Percentiles rank a stretch among this genome's conserved stretches.
Conservation (phyloP, 37 sponge, comb jelly and placozoan genomes). For the Amphimedon queenslandica region DNA sequence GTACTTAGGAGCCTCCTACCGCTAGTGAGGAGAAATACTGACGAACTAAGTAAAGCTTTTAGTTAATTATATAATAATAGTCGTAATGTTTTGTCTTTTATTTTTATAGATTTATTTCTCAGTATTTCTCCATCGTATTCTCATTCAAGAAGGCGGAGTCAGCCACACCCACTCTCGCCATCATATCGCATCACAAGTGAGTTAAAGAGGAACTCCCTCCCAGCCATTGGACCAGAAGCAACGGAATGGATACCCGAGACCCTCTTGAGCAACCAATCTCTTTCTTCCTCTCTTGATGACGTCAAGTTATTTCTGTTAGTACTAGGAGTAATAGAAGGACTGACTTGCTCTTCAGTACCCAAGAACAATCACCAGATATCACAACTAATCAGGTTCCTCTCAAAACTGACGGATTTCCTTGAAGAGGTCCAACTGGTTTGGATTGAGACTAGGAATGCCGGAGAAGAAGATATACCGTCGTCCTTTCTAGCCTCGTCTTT, state of each 20-base stretch:
- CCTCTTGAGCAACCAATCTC: neutral
- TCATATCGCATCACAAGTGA: too few species aligned
- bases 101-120: too few species aligned
- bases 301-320: slow-evolving; percentile 25
- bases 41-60: too few species aligned
- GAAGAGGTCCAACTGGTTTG: slow-evolving; percentile 41
- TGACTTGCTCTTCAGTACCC: neutral
- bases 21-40: too few species aligned
- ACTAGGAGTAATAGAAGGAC: slow-evolving; percentile 35
- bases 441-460: slow-evolving; percentile 22
- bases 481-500: neutral
- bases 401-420: slow-evolving; percentile 29
- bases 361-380: slow-evolving; percentile 15
- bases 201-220: too few species aligned
- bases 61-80: too few species aligned
- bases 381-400: slow-evolving; percentile 25
- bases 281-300: slow-evolving; percentile 15
- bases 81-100: too few species aligned
- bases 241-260: neutral
- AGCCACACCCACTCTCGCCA: too few species aligned
- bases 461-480: neutral
- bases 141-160: too few species aligned
- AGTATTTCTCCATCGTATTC: too few species aligned
- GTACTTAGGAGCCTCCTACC: too few species aligned
- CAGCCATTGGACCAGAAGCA: neutral